A percentile compares a stretch with the other conserved stretches of the same genome.
phyloP scores from a whole-genome alignment of 2,797 vertebrate genomes.

The Protosalanx chinensis region DNA sequence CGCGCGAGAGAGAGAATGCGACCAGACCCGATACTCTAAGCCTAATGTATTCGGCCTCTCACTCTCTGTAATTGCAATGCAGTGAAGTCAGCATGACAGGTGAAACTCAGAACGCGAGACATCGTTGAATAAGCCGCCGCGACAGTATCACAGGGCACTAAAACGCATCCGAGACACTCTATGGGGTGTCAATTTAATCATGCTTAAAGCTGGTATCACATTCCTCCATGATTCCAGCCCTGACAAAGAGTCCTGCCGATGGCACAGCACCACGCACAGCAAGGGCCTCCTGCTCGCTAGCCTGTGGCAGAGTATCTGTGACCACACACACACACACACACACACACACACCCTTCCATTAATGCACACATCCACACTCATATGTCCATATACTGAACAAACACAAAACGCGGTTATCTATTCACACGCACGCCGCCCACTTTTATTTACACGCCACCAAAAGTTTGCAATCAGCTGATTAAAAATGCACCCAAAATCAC shows the following conservation, averaged over 20 bases:
- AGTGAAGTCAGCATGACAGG: constrained; percentile 72
- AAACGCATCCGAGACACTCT: constrained; percentile 72
- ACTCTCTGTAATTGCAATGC: constrained; percentile 72
- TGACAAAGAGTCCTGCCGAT: constrained; percentile 68
- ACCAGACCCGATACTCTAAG: constrained; percentile 37
- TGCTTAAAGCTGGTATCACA: constrained; percentile 72
- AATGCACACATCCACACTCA: constrained; percentile 2
- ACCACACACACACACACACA: constrained; percentile 18
- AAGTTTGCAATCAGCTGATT: constrained; percentile 31
- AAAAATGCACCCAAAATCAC: not conserved
- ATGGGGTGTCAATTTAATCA: constrained; percentile 79
- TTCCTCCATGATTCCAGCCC: constrained; percentile 69
- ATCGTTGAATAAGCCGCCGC: constrained; percentile 70
- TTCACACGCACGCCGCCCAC: not conserved
- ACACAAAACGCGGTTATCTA: not conserved
- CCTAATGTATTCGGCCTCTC: constrained; percentile 51
- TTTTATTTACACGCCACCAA: no score
- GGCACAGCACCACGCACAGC: constrained; percentile 44
- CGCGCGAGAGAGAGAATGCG: constrained; percentile 28
- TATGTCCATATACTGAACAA: not conserved
- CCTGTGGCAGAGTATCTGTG: constrained; percentile 59
- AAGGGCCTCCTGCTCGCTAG: constrained; percentile 32
- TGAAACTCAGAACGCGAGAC: constrained; percentile 66
- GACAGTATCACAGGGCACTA: constrained; percentile 63
- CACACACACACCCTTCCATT: constrained; percentile 15